Conservation (phyloP, 1,140 invertebrate species). For the Calosoma granatense region DNA sequence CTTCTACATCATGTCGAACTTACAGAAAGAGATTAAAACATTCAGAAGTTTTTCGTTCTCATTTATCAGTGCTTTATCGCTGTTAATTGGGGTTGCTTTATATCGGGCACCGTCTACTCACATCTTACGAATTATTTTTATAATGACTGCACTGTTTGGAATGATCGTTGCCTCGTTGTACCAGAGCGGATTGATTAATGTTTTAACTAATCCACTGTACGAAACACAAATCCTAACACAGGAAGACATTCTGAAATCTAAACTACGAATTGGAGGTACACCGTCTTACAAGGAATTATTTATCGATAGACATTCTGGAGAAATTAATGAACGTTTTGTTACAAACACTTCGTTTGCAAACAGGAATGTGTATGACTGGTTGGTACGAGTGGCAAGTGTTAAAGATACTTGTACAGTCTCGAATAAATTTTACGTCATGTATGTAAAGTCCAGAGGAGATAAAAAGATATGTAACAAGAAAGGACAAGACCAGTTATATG, state of each 20-base stretch:
- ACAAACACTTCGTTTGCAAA: neutral
- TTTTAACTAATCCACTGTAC: neutral
- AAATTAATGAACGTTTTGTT: neutral
- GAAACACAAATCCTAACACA: neutral
- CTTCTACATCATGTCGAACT: neutral
- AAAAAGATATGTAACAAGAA: neutral
- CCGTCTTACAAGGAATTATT: neutral
- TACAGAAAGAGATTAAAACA: neutral
- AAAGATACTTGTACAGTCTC: slow-evolving; percentile 1
- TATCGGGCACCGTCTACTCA: neutral
- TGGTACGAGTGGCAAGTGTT: neutral
- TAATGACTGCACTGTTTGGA: neutral
- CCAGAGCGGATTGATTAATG: neutral
- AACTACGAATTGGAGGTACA: neutral
- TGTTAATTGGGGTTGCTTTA: neutral
- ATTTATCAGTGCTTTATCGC: neutral
- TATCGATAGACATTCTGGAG: neutral
- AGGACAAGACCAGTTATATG: neutral
- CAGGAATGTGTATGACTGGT: neutral
- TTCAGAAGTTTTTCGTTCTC: neutral
- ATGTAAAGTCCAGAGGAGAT: neutral
- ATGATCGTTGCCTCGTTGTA: neutral
- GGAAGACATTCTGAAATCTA: neutral
- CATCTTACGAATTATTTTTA: neutral
- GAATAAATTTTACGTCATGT: neutral